phyloP scores from a whole-genome alignment of 1,140 invertebrate genomes.

The Theocolax elegans region DNA sequence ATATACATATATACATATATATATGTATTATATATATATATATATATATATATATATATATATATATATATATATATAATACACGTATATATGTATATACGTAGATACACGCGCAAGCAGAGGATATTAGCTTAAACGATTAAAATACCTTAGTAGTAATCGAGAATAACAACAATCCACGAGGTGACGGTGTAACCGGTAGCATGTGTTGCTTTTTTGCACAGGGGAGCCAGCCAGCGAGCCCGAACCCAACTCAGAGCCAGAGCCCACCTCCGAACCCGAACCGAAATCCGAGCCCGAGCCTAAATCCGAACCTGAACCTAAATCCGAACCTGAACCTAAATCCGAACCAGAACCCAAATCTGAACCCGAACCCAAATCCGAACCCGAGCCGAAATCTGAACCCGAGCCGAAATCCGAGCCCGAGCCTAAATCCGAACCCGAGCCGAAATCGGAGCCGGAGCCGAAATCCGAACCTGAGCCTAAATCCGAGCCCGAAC shows the following conservation, averaged over 20 bases:
- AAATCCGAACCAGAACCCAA: slow-evolving; percentile 64
- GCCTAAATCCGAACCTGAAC: slow-evolving; percentile 59
- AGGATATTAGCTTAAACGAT: no score
- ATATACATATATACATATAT: no score
- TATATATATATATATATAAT: no score
- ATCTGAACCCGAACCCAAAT: slow-evolving; percentile 55
- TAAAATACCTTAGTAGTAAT: slow-evolving; percentile 23
- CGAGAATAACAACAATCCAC: slow-evolving; percentile 43
- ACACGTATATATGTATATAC: no score
- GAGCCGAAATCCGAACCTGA: slow-evolving; percentile 58
- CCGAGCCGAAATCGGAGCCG: slow-evolving; percentile 49
- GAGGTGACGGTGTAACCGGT: slow-evolving; percentile 64
- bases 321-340: slow-evolving; percentile 58
- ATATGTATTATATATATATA: no score
- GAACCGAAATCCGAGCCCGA: slow-evolving; percentile 56
- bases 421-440: slow-evolving; percentile 52
- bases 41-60: no score
- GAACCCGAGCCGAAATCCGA: slow-evolving; percentile 62
- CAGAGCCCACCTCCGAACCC: slow-evolving; percentile 63
- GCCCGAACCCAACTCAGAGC: slow-evolving; percentile 65
- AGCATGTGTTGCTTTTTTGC: slow-evolving; percentile 68
- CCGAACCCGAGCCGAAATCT: slow-evolving; percentile 61
- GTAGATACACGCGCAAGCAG: no score
- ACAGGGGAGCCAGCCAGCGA: slow-evolving; percentile 64
- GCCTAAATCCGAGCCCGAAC: slow-evolving; percentile 59